Evolutionary conservation across 2,797 vertebrate genomes (phyloP).

Genomic region (Tamandua tetradactyla): DNA sequence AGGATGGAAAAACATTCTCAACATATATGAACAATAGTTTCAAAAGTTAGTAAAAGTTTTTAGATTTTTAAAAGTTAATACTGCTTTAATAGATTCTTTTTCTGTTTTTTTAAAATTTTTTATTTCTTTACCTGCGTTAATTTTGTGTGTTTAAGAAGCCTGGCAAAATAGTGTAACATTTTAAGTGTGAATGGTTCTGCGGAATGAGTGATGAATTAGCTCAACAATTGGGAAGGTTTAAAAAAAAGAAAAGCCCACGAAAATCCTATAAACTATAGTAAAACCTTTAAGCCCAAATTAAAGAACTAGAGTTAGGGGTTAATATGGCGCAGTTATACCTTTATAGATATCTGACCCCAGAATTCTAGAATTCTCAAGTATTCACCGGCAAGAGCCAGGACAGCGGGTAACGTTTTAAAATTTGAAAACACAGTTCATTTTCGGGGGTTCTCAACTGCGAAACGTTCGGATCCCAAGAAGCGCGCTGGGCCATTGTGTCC

Average conservation of each 20-base stretch:
- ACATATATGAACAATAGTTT: background rate
- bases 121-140: conserved; percentile 40
- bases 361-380: background rate
- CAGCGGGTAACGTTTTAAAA: background rate
- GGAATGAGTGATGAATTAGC: background rate
- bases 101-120: conserved; percentile 9
- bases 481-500: background rate
- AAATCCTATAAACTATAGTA: background rate
- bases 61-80: conserved; percentile 39
- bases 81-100: conserved; percentile 5
- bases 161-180: background rate
- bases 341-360: background rate
- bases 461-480: background rate
- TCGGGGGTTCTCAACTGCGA: background rate
- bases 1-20: conserved; percentile 38
- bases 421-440: background rate
- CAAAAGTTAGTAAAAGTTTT: conserved; percentile 12
- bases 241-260: background rate
- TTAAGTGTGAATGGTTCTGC: background rate
- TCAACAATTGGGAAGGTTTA: background rate
- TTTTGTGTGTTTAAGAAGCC: conserved; percentile 42
- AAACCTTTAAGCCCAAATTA: background rate
- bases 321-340: conserved; percentile 66
- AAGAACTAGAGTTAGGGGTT: background rate
- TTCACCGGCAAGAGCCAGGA: background rate